Conservation (phyloP, 2,797 vertebrate genomes). For the Chaenodraco wilsoni region DNA sequence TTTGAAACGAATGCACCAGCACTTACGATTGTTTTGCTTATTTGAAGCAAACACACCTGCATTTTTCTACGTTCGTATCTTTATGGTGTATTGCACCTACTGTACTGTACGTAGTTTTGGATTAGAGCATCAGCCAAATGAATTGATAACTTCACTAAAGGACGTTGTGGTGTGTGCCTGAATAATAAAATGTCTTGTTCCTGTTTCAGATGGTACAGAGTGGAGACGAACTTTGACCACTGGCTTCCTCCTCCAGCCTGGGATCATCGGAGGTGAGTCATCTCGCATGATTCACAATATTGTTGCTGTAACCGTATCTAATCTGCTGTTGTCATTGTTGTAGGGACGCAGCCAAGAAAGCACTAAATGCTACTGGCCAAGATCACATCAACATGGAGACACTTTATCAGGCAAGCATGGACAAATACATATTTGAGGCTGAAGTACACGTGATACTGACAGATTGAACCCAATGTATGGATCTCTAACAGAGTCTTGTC, state of each 20-base stretch:
- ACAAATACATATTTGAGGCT: not conserved
- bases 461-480: not conserved
- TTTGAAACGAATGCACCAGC: too few species aligned
- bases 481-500: constrained; percentile 18
- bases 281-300: not conserved
- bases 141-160: too few species aligned
- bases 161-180: not conserved
- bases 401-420: constrained; percentile 86
- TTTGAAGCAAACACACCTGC: too few species aligned
- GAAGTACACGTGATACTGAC: not conserved
- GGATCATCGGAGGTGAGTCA: constrained; percentile 87
- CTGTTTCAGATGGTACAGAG: constrained; percentile 90
- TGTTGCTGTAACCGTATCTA: not conserved
- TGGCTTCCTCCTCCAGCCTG: constrained; percentile 86
- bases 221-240: constrained; percentile 96
- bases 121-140: too few species aligned
- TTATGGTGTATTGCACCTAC: too few species aligned
- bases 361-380: constrained; percentile 90
- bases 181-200: constrained; percentile 4
- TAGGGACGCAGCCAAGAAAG: constrained; percentile 89
- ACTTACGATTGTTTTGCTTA: too few species aligned
- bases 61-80: too few species aligned
- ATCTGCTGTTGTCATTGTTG: constrained; percentile 25
- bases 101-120: too few species aligned
- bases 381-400: constrained; percentile 84